Evolutionary conservation across 2,888 invertebrate species (phyloP).

Genomic region (Nomada hirtipes): DNA sequence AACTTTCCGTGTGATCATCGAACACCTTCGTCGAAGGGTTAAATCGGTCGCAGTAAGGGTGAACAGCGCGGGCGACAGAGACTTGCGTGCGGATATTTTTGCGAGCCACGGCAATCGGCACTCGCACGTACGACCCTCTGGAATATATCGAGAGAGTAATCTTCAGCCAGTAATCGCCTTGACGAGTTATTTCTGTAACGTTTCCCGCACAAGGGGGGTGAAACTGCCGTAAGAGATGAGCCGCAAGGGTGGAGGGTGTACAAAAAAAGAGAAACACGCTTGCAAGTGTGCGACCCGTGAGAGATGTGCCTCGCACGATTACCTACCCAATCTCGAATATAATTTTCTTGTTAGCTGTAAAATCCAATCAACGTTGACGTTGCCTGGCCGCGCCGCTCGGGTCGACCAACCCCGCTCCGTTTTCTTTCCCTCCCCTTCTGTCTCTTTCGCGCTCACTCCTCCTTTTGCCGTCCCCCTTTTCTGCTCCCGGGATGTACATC

Average conservation of each 20-base stretch:
- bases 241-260: slow-evolving; percentile 51
- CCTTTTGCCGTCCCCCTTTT: slow-evolving; percentile 33
- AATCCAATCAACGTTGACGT: slow-evolving; percentile 81
- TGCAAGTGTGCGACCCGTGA: slow-evolving; percentile 63
- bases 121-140: slow-evolving; percentile 50
- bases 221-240: slow-evolving; percentile 57
- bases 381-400: slow-evolving; percentile 65
- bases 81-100: slow-evolving; percentile 56
- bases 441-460: slow-evolving; percentile 5
- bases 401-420: slow-evolving; percentile 62
- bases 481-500: not conserved
- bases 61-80: not conserved
- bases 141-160: slow-evolving; percentile 55
- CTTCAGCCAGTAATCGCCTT: slow-evolving; percentile 61
- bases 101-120: slow-evolving; percentile 55
- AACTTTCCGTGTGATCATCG: slow-evolving; percentile 52
- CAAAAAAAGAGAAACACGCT: slow-evolving; percentile 56
- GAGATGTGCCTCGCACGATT: slow-evolving; percentile 74
- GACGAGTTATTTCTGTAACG: slow-evolving; percentile 65
- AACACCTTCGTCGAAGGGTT: slow-evolving; percentile 53
- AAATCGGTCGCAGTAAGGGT: slow-evolving; percentile 54
- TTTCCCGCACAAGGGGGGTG: slow-evolving; percentile 52
- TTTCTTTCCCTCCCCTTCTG: slow-evolving; percentile 46
- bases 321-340: slow-evolving; percentile 83
- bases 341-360: slow-evolving; percentile 83